These are phyloP conservation scores for Torymus tubicola DNA, from an alignment of 2,888 invertebrate species.

Conservation along the genomic window DNA sequence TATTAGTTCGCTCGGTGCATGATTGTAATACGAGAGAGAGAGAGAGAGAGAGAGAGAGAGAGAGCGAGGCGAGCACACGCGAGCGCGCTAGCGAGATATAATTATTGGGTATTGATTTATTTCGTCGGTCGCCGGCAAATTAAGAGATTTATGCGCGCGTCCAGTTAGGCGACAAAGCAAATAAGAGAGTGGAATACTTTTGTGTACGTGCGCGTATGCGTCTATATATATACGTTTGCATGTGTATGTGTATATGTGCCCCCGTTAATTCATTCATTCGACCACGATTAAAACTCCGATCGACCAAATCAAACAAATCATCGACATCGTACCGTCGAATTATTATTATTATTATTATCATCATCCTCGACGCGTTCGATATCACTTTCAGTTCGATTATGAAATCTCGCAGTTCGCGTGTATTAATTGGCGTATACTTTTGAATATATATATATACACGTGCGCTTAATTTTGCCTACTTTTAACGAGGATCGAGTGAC, in stretches of 20 bases:
- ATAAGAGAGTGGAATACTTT: neutral
- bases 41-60: too few relatives aligned
- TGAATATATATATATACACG: neutral
- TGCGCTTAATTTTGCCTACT: neutral
- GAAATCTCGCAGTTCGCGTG: neutral
- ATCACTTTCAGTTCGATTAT: slow-evolving; percentile 35
- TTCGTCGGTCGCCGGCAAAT: slow-evolving; percentile 16
- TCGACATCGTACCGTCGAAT: neutral
- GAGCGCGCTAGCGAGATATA: slow-evolving; percentile 1
- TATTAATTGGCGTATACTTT: slow-evolving; percentile 16
- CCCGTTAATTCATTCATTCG: slow-evolving; percentile 26
- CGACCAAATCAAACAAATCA: slow-evolving; percentile 24
- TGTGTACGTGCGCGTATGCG: too few relatives aligned
- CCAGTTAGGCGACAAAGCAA: neutral
- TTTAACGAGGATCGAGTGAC: slow-evolving; percentile 30
- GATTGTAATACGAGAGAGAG: slow-evolving; percentile 40
- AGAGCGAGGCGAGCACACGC: too few relatives aligned
- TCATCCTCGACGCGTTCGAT: slow-evolving; percentile 4
- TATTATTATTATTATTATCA: slow-evolving; percentile 3
- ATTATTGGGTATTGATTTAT: slow-evolving; percentile 42
- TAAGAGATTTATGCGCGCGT: slow-evolving; percentile 42
- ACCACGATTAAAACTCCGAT: slow-evolving; percentile 34
- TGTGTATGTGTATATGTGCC: neutral
- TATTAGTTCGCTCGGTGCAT: slow-evolving; percentile 35
- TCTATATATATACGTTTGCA: too few relatives aligned